Evolutionary conservation across 2,797 vertebrate genomes (phyloP), one percentile per base, ranked within the genome.

Genomic region (Astyanax mexicanus): DNA sequence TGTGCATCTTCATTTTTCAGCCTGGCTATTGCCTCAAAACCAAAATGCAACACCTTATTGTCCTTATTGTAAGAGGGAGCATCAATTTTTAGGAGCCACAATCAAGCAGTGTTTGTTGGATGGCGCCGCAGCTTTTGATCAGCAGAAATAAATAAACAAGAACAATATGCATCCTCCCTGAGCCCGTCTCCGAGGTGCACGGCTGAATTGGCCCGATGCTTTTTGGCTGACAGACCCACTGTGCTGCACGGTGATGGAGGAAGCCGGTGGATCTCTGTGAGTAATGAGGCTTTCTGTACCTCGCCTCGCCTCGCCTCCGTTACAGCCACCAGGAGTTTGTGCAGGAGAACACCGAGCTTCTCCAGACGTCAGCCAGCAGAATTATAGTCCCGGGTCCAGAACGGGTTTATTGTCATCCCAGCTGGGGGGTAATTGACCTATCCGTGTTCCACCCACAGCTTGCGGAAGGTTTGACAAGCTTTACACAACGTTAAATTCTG

Each of bases 101-200:
- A 88, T 92, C 92, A 92, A 90, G 80, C 68, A 80, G 75, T 79
- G 89, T 89, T 90, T 84, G 84, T 83, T 84, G 83, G 79, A 84
- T 89, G 79, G 32, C 11, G 86, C 85, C 61, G 69, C 75, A 79
- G 74, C 80, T 87, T 84, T 86, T 92, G 87, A 84, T 90, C 84
- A 86, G 66, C 72, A 86, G 60, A 80, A 83, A 81, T 84, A 82
- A 87, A 87, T 86, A 87, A 87, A 88, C 84, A 89, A 84, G 83
- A 80, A n/a, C 72, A 75, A 67, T 65, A 77, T 80, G 76, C 78
- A 55, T 57, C 60, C 77, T 78, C 19, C 3, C 67, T 38, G 60
- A 60, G 75, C 69, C 44, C 1, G 49, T 83, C 86, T 82, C 81
- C 73, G 35, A 77, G 29, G 47, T 57, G 49, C 54, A 47, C 51